A percentile compares a stretch with the other conserved stretches of the same genome.
phyloP scores from a whole-genome alignment of 2,888 invertebrate species.

The Cephus nigrinus region DNA sequence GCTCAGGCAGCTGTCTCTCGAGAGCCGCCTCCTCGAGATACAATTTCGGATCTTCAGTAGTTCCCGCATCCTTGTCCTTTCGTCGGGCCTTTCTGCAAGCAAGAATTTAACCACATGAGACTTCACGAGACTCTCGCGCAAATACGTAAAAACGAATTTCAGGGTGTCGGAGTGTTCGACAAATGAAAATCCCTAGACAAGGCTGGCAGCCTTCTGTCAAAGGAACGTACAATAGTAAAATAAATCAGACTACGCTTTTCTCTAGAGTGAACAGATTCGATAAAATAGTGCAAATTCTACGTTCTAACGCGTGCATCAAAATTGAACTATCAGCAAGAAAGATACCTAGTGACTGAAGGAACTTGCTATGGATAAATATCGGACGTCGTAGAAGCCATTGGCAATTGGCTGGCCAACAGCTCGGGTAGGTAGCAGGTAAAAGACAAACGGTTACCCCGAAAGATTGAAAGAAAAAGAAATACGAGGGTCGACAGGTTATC shows the following conservation, averaged over 20 bases:
- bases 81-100: constrained; percentile 92
- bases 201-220: background rate
- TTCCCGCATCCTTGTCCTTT: constrained; percentile 89
- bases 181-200: background rate
- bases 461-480: background rate
- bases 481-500: background rate
- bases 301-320: background rate
- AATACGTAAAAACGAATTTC: background rate
- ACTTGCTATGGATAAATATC: background rate
- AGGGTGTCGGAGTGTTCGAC: background rate
- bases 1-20: constrained; percentile 93
- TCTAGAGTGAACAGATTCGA: background rate
- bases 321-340: background rate
- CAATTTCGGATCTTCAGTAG: constrained; percentile 87
- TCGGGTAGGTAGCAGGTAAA: background rate
- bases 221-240: background rate
- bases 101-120: background rate
- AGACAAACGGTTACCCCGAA: background rate
- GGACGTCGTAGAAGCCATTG: background rate
- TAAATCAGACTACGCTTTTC: background rate
- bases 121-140: background rate
- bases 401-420: background rate
- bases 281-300: background rate
- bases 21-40: constrained; percentile 95
- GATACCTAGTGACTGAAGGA: background rate